Evolutionary conservation across 2,113 vertebrate genomes (phyloP).

Genomic region (Phrynocephalus versicolor): DNA sequence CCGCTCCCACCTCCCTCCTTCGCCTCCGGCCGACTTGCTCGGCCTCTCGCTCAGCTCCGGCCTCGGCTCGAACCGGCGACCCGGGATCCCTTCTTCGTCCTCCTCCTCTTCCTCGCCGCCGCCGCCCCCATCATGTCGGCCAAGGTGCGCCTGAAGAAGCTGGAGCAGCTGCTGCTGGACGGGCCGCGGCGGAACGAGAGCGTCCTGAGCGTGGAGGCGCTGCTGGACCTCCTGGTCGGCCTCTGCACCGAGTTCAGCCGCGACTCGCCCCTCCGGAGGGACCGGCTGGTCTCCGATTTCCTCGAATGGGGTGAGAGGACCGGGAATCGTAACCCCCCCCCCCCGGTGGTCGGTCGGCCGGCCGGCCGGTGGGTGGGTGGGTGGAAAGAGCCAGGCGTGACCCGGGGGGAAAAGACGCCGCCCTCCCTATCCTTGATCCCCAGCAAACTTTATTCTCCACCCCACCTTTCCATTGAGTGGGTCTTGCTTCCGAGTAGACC

Average conservation of each 20-base stretch:
- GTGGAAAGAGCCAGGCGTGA: not conserved
- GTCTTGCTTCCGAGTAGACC: not conserved
- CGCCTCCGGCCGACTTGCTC: conserved; percentile 13
- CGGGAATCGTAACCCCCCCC: no score
- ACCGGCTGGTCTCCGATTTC: conserved; percentile 93
- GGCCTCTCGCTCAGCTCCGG: no score
- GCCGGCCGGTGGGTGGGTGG: conserved; percentile 61
- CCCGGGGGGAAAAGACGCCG: not conserved
- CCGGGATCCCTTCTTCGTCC: conserved; percentile 20
- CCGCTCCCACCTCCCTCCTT: not conserved
- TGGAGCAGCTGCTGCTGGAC: conserved; percentile 92
- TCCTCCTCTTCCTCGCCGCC: conserved; percentile 28
- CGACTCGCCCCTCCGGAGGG: conserved; percentile 84
- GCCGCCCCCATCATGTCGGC: conserved; percentile 83
- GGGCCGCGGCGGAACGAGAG: conserved; percentile 79
- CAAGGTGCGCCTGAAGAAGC: conserved; percentile 91
- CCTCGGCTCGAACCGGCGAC: conserved; percentile 3
- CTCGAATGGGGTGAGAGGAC: conserved; percentile 93
- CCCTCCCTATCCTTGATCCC: no score
- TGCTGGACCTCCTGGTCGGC: conserved; percentile 92
- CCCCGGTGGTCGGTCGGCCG: no score
- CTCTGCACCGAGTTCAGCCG: conserved; percentile 86
- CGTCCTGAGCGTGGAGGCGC: conserved; percentile 89
- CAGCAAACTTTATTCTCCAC: no score
- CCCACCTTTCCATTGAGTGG: not conserved